These are phyloP conservation scores for Lasioglossum marginatum DNA, from an alignment of 2,888 invertebrate species.

Conservation along the genomic window DNA sequence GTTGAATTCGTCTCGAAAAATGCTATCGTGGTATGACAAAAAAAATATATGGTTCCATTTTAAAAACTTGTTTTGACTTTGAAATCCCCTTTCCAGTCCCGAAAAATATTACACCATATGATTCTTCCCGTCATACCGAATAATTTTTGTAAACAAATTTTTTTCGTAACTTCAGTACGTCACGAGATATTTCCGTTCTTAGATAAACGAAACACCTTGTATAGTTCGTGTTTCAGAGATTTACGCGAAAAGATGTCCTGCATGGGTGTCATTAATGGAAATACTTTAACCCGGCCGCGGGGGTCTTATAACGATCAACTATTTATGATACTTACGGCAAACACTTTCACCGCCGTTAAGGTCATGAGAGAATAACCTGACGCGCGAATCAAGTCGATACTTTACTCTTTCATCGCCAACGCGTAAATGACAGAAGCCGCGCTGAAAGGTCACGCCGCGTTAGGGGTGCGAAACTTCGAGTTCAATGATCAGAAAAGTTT, in stretches of 20 bases:
- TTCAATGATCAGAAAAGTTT: constrained; percentile 4
- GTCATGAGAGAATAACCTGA: constrained; percentile 54
- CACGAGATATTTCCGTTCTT: too few species aligned
- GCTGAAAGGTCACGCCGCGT: constrained; percentile 39
- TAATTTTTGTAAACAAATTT: too few species aligned
- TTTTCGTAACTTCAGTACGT: too few species aligned
- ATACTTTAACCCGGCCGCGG: not conserved
- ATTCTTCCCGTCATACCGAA: too few species aligned
- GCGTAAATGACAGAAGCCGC: constrained; percentile 33
- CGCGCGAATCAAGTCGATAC: constrained; percentile 35
- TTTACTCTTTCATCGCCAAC: constrained; percentile 24
- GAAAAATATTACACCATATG: too few species aligned
- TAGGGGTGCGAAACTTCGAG: constrained; percentile 2
- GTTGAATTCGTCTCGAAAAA: too few species aligned
- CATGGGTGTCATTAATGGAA: not conserved
- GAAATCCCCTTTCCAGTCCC: too few species aligned
- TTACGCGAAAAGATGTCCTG: too few species aligned
- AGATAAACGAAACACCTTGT: too few species aligned
- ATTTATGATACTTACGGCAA: constrained; percentile 42
- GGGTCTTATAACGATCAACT: constrained; percentile 16
- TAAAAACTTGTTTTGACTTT: too few species aligned
- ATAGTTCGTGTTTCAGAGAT: not conserved
- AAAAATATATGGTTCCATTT: too few species aligned
- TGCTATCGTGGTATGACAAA: too few species aligned
- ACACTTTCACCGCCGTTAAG: constrained; percentile 41